Conservation (phyloP, 2,797 vertebrate genomes). For the Petrocephalus sullivani region DNA sequence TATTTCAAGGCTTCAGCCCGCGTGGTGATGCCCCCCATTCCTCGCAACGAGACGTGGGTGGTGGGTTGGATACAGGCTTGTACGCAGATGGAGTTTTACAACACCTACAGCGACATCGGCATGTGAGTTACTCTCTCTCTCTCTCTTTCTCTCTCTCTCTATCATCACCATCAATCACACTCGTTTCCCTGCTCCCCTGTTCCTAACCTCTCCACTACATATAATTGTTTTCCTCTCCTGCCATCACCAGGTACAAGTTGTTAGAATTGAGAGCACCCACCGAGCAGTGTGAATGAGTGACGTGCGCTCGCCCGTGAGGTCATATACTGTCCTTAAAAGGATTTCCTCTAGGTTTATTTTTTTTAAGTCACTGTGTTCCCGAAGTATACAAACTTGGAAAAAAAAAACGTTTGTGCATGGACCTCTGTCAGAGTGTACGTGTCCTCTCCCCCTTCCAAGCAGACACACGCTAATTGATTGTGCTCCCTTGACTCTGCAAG, state of each 20-base stretch:
- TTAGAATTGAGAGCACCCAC: neutral
- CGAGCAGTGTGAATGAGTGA: neutral
- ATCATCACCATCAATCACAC: neutral
- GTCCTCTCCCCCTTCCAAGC: constrained; percentile 48
- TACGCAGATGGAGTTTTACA: constrained; percentile 98
- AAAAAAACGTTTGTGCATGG: neutral
- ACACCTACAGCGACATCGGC: constrained; percentile 90
- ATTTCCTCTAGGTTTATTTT: neutral
- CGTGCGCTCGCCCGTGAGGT: neutral
- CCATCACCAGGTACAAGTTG: constrained; percentile 14
- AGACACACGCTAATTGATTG: constrained; percentile 57
- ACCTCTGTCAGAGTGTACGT: neutral
- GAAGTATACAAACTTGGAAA: neutral
- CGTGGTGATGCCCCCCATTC: constrained; percentile 88
- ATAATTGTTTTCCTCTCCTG: neutral
- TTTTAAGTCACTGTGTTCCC: neutral
- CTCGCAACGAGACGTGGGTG: constrained; percentile 92
- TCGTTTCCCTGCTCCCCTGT: neutral
- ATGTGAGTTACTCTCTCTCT: constrained; percentile 68
- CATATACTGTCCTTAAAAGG: neutral
- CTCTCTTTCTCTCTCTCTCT: neutral
- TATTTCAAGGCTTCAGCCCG: constrained; percentile 94
- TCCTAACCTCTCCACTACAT: neutral
- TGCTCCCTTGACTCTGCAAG: constrained; percentile 61
- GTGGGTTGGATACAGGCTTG: constrained; percentile 98